Evolutionary conservation across 2,113 vertebrate genomes (phyloP).

Genomic region (Oncorhynchus mykiss): DNA sequence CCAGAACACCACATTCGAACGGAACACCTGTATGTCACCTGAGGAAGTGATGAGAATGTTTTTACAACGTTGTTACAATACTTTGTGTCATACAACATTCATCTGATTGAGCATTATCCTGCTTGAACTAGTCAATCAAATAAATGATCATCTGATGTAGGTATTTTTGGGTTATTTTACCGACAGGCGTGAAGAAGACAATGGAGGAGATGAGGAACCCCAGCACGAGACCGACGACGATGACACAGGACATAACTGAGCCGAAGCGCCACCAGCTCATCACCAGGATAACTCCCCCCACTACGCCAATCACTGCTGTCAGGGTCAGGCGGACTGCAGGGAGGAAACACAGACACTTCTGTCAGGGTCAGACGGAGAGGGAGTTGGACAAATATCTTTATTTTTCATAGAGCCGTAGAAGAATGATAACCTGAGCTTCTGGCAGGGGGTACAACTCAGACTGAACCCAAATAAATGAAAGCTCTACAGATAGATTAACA

Average conservation of each 20-base stretch:
- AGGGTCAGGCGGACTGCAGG: constrained; percentile 79
- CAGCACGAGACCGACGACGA: constrained; percentile 82
- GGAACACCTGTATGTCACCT: constrained; percentile 85
- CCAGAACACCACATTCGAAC: constrained; percentile 84
- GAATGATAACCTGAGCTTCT: no score
- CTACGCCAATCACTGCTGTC: constrained; percentile 75
- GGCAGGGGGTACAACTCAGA: no score
- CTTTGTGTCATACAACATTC: no score
- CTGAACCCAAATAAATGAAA: no score
- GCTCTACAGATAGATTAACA: no score
- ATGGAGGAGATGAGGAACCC: constrained; percentile 81
- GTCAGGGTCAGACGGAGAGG: no score
- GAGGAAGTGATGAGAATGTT: constrained; percentile 2
- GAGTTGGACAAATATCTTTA: no score
- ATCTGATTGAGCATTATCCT: no score
- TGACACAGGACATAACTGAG: constrained; percentile 76
- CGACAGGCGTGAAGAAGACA: constrained; percentile 86
- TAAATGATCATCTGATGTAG: no score
- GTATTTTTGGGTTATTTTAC: constrained; percentile 62
- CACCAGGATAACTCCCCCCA: constrained; percentile 81
- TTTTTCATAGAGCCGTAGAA: no score
- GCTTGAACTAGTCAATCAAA: not conserved
- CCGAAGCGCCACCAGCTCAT: constrained; percentile 92
- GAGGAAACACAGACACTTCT: not conserved
- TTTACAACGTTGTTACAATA: no score